phyloP scores from a whole-genome alignment of 2,888 invertebrate genomes.

The Gonocerus acuteangulatus region DNA sequence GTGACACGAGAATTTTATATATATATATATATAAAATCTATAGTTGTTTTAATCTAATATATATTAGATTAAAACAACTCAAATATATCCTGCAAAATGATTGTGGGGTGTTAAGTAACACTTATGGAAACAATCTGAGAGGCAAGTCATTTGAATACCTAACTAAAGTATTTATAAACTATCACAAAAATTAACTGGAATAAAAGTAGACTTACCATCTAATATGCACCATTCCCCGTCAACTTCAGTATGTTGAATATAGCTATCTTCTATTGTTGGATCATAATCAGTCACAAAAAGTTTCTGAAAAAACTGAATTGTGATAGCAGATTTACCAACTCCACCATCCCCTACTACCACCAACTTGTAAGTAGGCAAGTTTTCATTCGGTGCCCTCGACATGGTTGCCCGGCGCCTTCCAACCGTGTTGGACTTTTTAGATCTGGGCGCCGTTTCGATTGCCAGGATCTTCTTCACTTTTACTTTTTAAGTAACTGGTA shows the following conservation, averaged over 20 bases:
- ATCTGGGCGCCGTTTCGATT: constrained; percentile 16
- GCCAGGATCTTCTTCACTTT: constrained; percentile 23
- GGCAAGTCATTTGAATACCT: no score
- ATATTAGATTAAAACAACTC: no score
- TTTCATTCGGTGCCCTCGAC: constrained; percentile 44
- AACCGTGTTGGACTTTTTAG: constrained; percentile 10
- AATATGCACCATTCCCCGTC: constrained; percentile 86
- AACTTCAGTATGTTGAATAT: constrained; percentile 87
- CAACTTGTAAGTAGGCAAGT: constrained; percentile 59
- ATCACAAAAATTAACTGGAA: no score
- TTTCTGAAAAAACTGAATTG: constrained; percentile 94
- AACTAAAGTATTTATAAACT: no score
- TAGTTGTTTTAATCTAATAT: no score
- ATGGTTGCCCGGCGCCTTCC: constrained; percentile 39
- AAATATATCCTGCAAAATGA: no score
- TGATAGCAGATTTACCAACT: constrained; percentile 90
- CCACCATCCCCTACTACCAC: constrained; percentile 93
- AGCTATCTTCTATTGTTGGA: constrained; percentile 92
- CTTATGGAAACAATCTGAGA: no score
- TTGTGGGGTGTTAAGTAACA: no score
- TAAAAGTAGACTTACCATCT: constrained; percentile 57
- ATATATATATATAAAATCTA: no score
- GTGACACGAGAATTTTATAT: no score
- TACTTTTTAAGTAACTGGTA: neutral
- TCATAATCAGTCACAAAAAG: constrained; percentile 91